Evolutionary conservation across 2,113 vertebrate genomes (phyloP).

Genomic region (Geococcyx californianus): DNA sequence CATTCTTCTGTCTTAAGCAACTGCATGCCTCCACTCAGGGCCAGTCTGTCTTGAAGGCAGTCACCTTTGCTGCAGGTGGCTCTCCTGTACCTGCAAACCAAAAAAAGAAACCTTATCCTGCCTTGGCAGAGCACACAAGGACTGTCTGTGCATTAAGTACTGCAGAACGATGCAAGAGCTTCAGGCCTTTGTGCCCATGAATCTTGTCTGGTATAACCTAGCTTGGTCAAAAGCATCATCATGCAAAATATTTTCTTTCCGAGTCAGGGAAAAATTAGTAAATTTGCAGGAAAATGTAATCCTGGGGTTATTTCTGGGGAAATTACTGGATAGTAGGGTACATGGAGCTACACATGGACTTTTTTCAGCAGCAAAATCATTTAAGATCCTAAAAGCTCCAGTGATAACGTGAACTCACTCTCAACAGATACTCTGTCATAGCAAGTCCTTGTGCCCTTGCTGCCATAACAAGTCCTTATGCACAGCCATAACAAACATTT

Average conservation of each 20-base stretch:
- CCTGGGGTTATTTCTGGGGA: neutral
- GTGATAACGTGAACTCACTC: neutral
- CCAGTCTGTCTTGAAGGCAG: neutral
- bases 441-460: neutral
- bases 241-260: neutral
- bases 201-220: neutral
- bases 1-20: neutral
- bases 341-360: neutral
- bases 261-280: neutral
- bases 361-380: neutral
- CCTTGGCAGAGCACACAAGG: neutral
- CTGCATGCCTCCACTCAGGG: fast-evolving
- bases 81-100: fast-evolving
- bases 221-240: neutral
- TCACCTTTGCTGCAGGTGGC: neutral
- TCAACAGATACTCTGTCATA: neutral
- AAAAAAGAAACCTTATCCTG: neutral
- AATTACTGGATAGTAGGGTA: neutral
- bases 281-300: neutral
- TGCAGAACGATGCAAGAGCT: neutral
- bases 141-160: neutral
- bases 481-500: neutral
- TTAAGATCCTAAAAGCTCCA: neutral
- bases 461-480: no score
- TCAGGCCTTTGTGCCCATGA: neutral